Evolutionary conservation across 2,888 invertebrate genomes (phyloP).

Genomic region (Hedychridium roseum): DNA sequence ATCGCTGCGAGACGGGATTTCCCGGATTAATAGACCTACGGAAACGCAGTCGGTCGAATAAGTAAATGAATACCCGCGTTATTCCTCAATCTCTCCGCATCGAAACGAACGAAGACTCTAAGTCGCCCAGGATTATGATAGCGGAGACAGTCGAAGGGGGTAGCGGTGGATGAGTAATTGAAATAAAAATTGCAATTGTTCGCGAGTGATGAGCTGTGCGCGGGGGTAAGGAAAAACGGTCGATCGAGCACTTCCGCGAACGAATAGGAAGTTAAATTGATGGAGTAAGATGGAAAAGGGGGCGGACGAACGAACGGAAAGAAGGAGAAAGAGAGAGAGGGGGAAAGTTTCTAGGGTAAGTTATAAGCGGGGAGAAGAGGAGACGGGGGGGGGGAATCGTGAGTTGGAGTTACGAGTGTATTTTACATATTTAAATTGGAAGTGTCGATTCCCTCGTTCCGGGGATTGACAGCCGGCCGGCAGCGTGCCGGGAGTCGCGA

Average conservation of each 20-base stretch:
- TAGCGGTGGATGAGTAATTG: slow-evolving; percentile 26
- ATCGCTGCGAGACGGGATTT: too few relatives aligned
- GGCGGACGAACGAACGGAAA: slow-evolving; percentile 1
- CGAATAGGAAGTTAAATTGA: slow-evolving; percentile 50
- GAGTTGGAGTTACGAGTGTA: slow-evolving; percentile 44
- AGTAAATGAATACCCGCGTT: too few relatives aligned
- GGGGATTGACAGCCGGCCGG: slow-evolving; percentile 42
- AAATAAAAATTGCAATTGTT: slow-evolving; percentile 23
- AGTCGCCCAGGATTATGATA: too few relatives aligned
- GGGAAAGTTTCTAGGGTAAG: too few relatives aligned
- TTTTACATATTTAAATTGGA: slow-evolving; percentile 59
- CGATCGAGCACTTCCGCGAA: slow-evolving; percentile 16
- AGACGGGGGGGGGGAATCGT: slow-evolving; percentile 15
- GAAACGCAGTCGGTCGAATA: too few relatives aligned
- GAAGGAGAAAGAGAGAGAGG: slow-evolving; percentile 7
- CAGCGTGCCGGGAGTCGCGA: slow-evolving; percentile 13
- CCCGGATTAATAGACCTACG: too few relatives aligned
- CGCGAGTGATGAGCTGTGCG: too few relatives aligned
- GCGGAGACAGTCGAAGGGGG: too few relatives aligned
- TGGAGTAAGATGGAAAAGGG: slow-evolving; percentile 30
- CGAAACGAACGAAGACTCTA: neutral
- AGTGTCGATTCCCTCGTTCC: slow-evolving; percentile 52
- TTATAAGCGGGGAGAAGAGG: slow-evolving; percentile 9
- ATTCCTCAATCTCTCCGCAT: too few relatives aligned
- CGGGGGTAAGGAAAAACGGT: too few relatives aligned